Evolutionary conservation across 2,888 invertebrate species (phyloP).

Genomic region (Ophion slaviceki): DNA sequence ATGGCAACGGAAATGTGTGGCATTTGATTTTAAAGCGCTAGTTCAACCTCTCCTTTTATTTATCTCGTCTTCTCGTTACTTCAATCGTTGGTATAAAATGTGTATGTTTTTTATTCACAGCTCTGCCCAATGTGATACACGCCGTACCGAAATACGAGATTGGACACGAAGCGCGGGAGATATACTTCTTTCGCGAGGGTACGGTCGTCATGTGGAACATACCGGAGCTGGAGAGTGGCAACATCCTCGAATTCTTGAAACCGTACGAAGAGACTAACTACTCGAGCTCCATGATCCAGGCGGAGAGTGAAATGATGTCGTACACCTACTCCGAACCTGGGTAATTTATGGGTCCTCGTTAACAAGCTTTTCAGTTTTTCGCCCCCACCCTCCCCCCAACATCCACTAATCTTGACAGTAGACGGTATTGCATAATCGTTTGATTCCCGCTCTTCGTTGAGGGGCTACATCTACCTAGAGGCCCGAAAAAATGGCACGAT

Average conservation of each 20-base stretch:
- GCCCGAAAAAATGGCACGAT: too few relatives aligned
- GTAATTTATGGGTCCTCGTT: slow-evolving; percentile 72
- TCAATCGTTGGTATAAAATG: neutral
- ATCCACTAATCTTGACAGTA: neutral
- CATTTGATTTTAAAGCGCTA: too few relatives aligned
- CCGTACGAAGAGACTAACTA: slow-evolving; percentile 90
- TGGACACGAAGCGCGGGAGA: slow-evolving; percentile 91
- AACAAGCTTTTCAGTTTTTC: neutral
- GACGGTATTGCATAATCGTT: neutral
- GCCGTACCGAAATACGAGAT: slow-evolving; percentile 94
- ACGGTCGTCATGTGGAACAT: slow-evolving; percentile 96
- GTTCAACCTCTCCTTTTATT: neutral
- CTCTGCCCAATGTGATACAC: slow-evolving; percentile 90
- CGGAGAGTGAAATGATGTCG: slow-evolving; percentile 93
- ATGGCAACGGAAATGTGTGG: too few relatives aligned
- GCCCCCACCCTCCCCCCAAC: neutral
- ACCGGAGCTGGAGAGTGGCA: slow-evolving; percentile 90
- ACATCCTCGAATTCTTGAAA: slow-evolving; percentile 90
- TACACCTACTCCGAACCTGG: slow-evolving; percentile 88
- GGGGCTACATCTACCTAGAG: too few relatives aligned
- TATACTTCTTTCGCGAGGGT: slow-evolving; percentile 96
- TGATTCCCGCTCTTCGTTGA: neutral
- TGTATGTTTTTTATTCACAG: slow-evolving; percentile 75
- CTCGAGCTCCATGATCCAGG: slow-evolving; percentile 87
- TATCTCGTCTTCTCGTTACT: neutral